A percentile compares a stretch with the other conserved stretches of the same genome.
These are phyloP conservation scores for Nothoprocta perdicaria DNA, from an alignment of 2,113 vertebrate genomes.

Conservation along the genomic window DNA sequence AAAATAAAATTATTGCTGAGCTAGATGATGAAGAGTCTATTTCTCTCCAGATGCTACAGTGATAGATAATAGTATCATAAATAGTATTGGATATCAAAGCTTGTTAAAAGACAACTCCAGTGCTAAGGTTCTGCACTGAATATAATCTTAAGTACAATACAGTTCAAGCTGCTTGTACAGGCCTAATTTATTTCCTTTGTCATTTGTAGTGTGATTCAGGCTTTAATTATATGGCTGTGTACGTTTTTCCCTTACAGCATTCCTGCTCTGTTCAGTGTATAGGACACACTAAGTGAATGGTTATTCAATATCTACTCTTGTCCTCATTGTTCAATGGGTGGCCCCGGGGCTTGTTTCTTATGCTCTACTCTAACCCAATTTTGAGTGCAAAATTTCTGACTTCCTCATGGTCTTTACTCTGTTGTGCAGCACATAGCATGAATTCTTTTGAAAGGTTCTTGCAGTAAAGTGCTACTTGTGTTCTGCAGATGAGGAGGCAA, in stretches of 20 bases:
- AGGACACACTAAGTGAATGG: background rate
- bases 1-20: background rate
- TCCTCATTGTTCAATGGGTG: background rate
- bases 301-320: slow-evolving; percentile 10
- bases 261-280: background rate
- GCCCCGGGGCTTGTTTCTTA: background rate
- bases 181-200: background rate
- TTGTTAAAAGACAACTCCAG: background rate
- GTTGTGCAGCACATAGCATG: background rate
- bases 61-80: background rate
- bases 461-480: background rate
- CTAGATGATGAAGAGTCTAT: background rate
- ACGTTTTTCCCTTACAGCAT: background rate
- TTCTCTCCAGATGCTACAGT: background rate
- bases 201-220: background rate
- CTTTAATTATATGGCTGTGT: background rate
- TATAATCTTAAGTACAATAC: background rate
- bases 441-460: background rate
- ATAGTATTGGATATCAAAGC: background rate
- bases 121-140: background rate
- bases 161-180: background rate
- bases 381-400: background rate
- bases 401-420: background rate
- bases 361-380: background rate
- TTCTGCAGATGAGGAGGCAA: background rate